These are phyloP conservation scores for Cheiracanthium punctorium DNA, from an alignment of 2,888 invertebrate genomes.

Conservation along the genomic window DNA sequence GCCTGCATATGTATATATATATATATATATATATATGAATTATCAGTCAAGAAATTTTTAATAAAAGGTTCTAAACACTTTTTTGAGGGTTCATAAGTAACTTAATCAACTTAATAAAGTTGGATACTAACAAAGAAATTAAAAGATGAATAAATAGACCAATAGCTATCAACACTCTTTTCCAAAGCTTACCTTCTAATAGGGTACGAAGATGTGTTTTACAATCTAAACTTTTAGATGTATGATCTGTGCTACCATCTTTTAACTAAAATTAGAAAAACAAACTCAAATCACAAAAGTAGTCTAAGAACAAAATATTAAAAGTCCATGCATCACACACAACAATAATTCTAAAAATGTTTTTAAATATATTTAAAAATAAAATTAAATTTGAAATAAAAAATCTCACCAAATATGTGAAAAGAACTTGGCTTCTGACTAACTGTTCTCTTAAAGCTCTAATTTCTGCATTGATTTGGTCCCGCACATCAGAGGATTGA, in stretches of 20 bases:
- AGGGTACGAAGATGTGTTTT: conserved; percentile 51
- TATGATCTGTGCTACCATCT: conserved; percentile 40
- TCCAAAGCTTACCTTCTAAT: conserved; percentile 55
- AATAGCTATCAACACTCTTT: too few relatives aligned
- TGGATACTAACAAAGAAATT: too few relatives aligned
- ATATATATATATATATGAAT: too few relatives aligned
- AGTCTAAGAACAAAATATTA: too few relatives aligned
- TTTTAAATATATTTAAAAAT: background rate
- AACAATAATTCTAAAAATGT: too few relatives aligned
- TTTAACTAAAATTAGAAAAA: conserved; percentile 37
- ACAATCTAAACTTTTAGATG: conserved; percentile 48
- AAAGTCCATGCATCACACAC: too few relatives aligned
- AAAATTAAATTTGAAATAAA: background rate
- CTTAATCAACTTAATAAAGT: too few relatives aligned
- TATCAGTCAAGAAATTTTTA: too few relatives aligned
- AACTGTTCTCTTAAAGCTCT: conserved; percentile 58
- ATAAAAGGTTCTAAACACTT: too few relatives aligned
- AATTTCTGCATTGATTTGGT: conserved; percentile 58
- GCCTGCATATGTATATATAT: too few relatives aligned
- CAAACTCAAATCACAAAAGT: background rate
- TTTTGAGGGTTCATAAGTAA: too few relatives aligned
- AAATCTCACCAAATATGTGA: conserved; percentile 57
- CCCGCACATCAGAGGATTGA: conserved; percentile 4
- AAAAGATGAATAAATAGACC: too few relatives aligned
- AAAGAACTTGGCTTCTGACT: conserved; percentile 57